phyloP scores from a whole-genome alignment of 2,888 invertebrate genomes.

The Meganola albula region DNA sequence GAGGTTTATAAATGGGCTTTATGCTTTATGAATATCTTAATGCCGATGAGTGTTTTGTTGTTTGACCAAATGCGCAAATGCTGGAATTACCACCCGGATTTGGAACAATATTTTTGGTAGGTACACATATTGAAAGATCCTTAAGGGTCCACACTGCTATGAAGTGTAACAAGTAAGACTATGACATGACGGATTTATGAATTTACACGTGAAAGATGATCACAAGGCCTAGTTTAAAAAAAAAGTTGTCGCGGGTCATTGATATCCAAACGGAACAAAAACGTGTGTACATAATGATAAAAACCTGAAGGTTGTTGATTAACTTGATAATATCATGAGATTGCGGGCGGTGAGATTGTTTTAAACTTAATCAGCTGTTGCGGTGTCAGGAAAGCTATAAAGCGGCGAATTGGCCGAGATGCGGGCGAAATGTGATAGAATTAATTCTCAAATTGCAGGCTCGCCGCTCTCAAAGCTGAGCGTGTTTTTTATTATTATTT shows the following conservation, averaged over 20 bases:
- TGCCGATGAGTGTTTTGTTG: too few species aligned
- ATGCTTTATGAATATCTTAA: too few species aligned
- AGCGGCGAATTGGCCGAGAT: slow-evolving; percentile 45
- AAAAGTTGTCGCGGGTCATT: slow-evolving; percentile 2
- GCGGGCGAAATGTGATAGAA: slow-evolving; percentile 61
- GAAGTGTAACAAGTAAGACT: too few species aligned
- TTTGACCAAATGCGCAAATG: too few species aligned
- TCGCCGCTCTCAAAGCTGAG: slow-evolving; percentile 43
- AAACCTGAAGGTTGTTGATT: slow-evolving; percentile 40
- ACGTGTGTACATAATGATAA: slow-evolving; percentile 33
- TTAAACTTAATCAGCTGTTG: slow-evolving; percentile 57
- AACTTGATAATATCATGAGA: slow-evolving; percentile 49
- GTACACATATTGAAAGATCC: too few species aligned
- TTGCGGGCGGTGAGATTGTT: slow-evolving; percentile 47
- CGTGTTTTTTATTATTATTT: slow-evolving; percentile 53
- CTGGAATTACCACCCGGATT: too few species aligned
- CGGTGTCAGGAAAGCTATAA: slow-evolving; percentile 55
- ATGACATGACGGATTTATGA: too few species aligned
- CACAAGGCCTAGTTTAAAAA: too few species aligned
- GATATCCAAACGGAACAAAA: slow-evolving; percentile 26
- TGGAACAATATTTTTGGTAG: too few species aligned
- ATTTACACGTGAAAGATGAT: too few species aligned
- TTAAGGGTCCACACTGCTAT: too few species aligned
- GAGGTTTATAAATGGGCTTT: too few species aligned
- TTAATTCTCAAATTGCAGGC: slow-evolving; percentile 67